These are phyloP conservation scores for Sinocyclocheilus anshuiensis DNA, from an alignment of 2,113 vertebrate species.

Conservation along the genomic window DNA sequence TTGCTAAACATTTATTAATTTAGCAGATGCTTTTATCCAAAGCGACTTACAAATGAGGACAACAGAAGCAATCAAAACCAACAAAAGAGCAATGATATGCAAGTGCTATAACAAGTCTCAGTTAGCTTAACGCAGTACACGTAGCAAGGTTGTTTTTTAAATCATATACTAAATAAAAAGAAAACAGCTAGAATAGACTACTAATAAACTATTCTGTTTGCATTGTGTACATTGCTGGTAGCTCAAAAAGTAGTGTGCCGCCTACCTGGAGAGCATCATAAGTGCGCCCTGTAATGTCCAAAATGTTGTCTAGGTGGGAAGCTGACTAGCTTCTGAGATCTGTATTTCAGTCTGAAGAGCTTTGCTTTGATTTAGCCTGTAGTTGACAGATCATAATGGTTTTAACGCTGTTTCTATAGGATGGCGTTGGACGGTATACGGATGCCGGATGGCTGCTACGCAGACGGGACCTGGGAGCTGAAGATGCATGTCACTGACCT, in stretches of 20 bases:
- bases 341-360: neutral
- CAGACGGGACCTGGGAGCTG: slow-evolving; percentile 97
- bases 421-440: slow-evolving; percentile 98
- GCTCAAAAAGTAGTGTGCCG: neutral
- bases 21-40: too few relatives aligned
- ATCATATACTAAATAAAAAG: too few relatives aligned
- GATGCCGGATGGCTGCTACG: slow-evolving; percentile 99
- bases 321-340: neutral
- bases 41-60: too few relatives aligned
- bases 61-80: too few relatives aligned
- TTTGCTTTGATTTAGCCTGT: neutral
- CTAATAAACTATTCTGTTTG: neutral
- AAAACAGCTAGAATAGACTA: too few relatives aligned
- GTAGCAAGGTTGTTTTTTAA: too few relatives aligned
- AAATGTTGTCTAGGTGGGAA: neutral
- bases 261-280: neutral
- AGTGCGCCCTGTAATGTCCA: too few relatives aligned
- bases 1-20: neutral
- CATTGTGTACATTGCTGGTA: neutral
- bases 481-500: slow-evolving; percentile 96
- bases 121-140: too few relatives aligned
- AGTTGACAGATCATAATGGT: slow-evolving; percentile 1
- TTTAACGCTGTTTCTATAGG: slow-evolving; percentile 57
- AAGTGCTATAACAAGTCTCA: too few relatives aligned
- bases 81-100: too few relatives aligned